These are phyloP conservation scores for Pomacea maculata DNA, from an alignment of 1,140 invertebrate species.

Conservation along the genomic window DNA sequence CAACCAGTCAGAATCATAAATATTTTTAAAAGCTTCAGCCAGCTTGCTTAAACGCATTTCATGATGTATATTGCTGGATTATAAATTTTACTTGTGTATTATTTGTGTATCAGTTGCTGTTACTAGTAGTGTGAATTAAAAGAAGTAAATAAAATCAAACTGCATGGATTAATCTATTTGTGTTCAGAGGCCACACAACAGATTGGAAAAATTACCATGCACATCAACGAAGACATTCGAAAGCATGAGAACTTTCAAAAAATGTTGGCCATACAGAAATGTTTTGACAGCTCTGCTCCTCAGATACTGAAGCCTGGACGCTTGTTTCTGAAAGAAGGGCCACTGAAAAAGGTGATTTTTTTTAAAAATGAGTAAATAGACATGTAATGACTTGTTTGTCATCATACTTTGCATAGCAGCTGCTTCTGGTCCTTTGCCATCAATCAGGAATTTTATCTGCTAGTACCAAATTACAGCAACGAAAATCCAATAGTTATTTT, in stretches of 20 bases:
- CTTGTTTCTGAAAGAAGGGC: slow-evolving; percentile 76
- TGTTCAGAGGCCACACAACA: slow-evolving; percentile 73
- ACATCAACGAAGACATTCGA: slow-evolving; percentile 77
- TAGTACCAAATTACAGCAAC: too few relatives aligned
- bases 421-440: too few relatives aligned
- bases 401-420: neutral
- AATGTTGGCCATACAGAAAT: slow-evolving; percentile 75
- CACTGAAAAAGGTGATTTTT: slow-evolving; percentile 71
- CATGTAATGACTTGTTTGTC: neutral
- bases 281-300: slow-evolving; percentile 70
- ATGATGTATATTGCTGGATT: too few relatives aligned
- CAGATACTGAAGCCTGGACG: slow-evolving; percentile 76
- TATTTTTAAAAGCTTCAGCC: too few relatives aligned
- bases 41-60: too few relatives aligned
- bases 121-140: too few relatives aligned
- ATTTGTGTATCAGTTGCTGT: too few relatives aligned
- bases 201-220: slow-evolving; percentile 74
- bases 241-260: slow-evolving; percentile 78
- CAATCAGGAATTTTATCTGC: too few relatives aligned
- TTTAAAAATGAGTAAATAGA: neutral
- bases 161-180: neutral
- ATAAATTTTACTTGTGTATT: too few relatives aligned
- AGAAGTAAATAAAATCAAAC: too few relatives aligned
- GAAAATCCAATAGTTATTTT: too few relatives aligned
- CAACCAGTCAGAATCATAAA: too few relatives aligned